Percentiles rank a stretch among this genome's conserved stretches.
Conservation (phyloP, 2,113 vertebrate genomes). For the Vombatus ursinus region DNA sequence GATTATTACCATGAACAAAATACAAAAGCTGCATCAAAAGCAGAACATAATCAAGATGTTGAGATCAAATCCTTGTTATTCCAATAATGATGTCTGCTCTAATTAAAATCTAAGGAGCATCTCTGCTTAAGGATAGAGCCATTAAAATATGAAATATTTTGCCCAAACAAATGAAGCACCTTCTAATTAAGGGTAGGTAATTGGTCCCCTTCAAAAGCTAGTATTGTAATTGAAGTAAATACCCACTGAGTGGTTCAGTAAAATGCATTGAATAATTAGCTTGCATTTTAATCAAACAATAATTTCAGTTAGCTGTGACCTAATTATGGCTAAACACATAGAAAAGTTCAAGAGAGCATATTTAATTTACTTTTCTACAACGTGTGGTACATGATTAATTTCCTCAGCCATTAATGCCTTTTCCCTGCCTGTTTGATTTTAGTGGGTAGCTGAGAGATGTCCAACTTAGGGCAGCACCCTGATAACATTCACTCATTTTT, state of each 20-base stretch:
- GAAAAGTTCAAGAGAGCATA: constrained; percentile 6
- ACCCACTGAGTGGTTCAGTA: not conserved
- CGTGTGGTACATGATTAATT: not conserved
- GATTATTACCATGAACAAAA: not conserved
- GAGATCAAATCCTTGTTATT: not conserved
- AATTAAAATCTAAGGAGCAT: not conserved
- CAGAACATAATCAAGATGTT: not conserved
- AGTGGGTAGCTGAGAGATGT: not conserved
- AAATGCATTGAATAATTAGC: not conserved
- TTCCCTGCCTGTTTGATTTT: not conserved
- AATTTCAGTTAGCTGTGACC: constrained; percentile 36
- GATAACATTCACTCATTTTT: not conserved
- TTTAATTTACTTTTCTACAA: not conserved
- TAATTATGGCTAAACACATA: not conserved
- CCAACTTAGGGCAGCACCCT: not conserved
- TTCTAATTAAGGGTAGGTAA: not conserved
- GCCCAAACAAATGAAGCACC: constrained; percentile 9
- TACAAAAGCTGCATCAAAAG: not conserved
- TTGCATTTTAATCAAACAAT: constrained; percentile 50
- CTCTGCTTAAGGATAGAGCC: not conserved
- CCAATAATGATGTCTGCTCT: not conserved
- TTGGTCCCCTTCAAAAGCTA: not conserved
- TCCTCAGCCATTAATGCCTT: not conserved
- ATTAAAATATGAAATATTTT: not conserved
- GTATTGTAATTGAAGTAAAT: constrained; percentile 27